Evolutionary conservation across 2,888 invertebrate genomes (phyloP), one percentile per base, ranked within the genome.

Genomic region (Polietes domitor): DNA sequence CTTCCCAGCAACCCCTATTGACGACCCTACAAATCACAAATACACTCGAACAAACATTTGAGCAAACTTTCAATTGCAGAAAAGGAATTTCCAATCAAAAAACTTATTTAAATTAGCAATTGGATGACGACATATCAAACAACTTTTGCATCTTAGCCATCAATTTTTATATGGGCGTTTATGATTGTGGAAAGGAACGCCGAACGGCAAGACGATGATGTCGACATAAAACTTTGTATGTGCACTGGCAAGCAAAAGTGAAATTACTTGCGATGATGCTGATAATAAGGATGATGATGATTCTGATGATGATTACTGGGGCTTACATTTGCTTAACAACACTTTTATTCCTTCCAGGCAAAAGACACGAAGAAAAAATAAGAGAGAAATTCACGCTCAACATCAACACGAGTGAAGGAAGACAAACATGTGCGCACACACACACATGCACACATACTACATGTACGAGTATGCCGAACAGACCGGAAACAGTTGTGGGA

Each of bases 271-370:
- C 53, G 21, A 53, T 53, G 53, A 41, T 50, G 50, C 58, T 37
- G 15, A 72, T 55, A 55, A 74, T 47, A 26, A 65, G 17, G 19
- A 70, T 32, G 21, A 71, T 37, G 12, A 68, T 21, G 12, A 24
- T 26, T 5, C 19, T 0, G 71, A 80, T 17, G 26, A 78, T 73
- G 19, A 78, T 82, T 76, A 50, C 28, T 68, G 32, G 73, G 73
- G 65, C 58, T 65, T 77, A 41, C 76, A 73, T 73, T 82, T 82
- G 75, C 15, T 76, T 41, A 68, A 68, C 47, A 83, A 70, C 17
- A 70, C 24, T 80, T 75, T 68, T 43, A 70, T 74, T 74, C 32
- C 77, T 80, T 80, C 0, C 12, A 79, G 76, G 77, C 24, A 68
- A 65, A 37, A 65, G 10, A 61, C 47, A 75, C 32, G 0, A 43